phyloP scores from a whole-genome alignment of 2,113 vertebrate species.

The Atlantisia rogersi region DNA sequence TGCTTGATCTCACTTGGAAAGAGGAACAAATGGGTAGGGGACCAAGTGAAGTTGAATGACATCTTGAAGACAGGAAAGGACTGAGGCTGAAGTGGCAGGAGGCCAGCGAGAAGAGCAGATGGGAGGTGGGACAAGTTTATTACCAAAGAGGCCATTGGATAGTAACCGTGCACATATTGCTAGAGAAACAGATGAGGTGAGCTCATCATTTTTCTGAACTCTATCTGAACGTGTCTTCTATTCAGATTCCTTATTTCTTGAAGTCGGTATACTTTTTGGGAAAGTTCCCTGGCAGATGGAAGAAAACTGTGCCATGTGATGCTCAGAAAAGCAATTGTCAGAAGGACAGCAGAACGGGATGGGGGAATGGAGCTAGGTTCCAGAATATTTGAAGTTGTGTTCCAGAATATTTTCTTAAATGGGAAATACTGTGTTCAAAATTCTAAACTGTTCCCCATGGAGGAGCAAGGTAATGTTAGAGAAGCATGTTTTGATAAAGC shows the following conservation, averaged over 20 bases:
- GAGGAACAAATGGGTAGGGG: conserved; percentile 50
- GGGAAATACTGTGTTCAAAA: not conserved
- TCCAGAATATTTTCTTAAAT: conserved; percentile 19
- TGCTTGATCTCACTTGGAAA: conserved; percentile 67
- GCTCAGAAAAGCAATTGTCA: not conserved
- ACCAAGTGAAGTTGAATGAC: conserved; percentile 64
- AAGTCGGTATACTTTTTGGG: conserved; percentile 7
- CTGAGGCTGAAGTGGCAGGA: conserved; percentile 58
- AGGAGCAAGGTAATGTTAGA: not conserved
- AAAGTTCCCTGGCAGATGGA: conserved; percentile 59
- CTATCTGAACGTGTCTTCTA: not conserved
- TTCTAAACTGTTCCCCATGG: not conserved
- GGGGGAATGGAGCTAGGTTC: not conserved
- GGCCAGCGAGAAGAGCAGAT: conserved; percentile 76
- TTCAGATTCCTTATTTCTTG: conserved; percentile 14
- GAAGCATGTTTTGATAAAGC: not conserved
- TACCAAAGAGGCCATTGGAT: conserved; percentile 63
- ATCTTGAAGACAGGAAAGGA: conserved; percentile 70
- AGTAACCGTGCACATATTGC: conserved; percentile 57
- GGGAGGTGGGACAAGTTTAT: conserved; percentile 70
- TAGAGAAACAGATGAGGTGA: conserved; percentile 58
- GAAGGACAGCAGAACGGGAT: not conserved
- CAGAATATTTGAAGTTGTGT: not conserved
- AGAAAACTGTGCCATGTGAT: conserved; percentile 24
- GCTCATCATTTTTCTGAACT: conserved; percentile 42